Evolutionary conservation across 2,113 vertebrate species (phyloP).

Genomic region (Albula goreensis): DNA sequence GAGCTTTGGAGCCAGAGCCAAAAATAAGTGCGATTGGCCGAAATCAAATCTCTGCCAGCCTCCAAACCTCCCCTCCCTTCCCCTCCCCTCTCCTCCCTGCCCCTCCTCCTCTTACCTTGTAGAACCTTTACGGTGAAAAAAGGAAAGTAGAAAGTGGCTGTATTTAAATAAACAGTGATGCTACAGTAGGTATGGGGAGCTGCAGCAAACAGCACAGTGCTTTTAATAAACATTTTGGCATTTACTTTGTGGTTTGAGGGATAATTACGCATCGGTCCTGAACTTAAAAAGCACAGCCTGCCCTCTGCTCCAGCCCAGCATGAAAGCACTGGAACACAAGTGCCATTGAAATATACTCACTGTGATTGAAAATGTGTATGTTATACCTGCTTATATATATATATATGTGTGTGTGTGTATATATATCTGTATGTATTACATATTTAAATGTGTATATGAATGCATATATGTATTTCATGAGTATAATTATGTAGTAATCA

Average conservation of each 20-base stretch:
- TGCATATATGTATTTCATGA: no score
- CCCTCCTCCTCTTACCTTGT: background rate
- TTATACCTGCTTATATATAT: background rate
- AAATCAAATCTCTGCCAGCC: background rate
- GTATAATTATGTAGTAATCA: no score
- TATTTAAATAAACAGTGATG: background rate
- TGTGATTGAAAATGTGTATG: background rate
- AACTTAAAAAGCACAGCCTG: slow-evolving; percentile 49
- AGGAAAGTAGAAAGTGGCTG: background rate
- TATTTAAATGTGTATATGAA: no score
- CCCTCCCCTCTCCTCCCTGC: background rate
- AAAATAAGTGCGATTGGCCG: background rate
- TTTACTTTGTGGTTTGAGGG: slow-evolving; percentile 46
- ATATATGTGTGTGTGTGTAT: background rate
- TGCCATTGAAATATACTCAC: slow-evolving; percentile 30
- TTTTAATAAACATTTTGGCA: slow-evolving; percentile 44
- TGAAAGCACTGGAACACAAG: slow-evolving; percentile 46
- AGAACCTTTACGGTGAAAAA: no score
- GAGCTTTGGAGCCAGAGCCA: background rate
- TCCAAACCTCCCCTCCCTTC: no score
- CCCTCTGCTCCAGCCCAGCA: slow-evolving; percentile 52
- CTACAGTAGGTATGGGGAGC: background rate
- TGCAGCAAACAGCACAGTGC: background rate
- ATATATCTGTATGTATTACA: background rate
- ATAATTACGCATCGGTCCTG: slow-evolving; percentile 43